Conservation (phyloP, 2,797 vertebrate genomes). For the Taenioides sp. region DNA sequence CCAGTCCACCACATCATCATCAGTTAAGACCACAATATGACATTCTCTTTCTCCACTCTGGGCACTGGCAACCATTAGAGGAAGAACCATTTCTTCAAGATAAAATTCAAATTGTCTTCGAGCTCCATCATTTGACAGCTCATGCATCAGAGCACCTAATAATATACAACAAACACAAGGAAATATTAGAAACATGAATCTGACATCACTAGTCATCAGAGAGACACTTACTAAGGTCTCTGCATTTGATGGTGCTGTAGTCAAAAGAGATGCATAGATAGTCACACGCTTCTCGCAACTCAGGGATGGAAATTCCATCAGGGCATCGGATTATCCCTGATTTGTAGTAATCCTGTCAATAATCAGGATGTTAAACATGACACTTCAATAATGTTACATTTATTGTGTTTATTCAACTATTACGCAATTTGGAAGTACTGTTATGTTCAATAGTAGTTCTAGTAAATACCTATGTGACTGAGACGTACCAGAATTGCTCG, state of each 20-base stretch:
- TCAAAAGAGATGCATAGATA: slow-evolving; percentile 99
- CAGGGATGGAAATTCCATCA: slow-evolving; percentile 98
- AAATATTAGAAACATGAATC: not conserved
- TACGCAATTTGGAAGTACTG: not conserved
- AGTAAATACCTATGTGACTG: slow-evolving; percentile 1
- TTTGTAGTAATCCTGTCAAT: slow-evolving; percentile 97
- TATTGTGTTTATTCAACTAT: not conserved
- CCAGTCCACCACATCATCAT: slow-evolving; percentile 98
- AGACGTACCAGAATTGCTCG: slow-evolving; percentile 93
- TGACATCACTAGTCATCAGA: not conserved
- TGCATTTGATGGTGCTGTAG: slow-evolving; percentile 99
- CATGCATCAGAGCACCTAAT: slow-evolving; percentile 97
- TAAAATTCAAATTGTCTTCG: slow-evolving; percentile 96
- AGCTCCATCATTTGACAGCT: slow-evolving; percentile 96
- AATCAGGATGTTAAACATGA: slow-evolving; percentile 35
- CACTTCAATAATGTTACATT: slow-evolving; percentile 23
- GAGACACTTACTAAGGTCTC: slow-evolving; percentile 95
- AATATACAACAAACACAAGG: slow-evolving; percentile 2
- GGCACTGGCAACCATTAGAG: slow-evolving; percentile 95
- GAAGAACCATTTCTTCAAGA: slow-evolving; percentile 97
- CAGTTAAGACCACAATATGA: slow-evolving; percentile 97
- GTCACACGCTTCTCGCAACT: slow-evolving; percentile 97
- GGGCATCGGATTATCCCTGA: slow-evolving; percentile 98
- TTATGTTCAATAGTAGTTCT: not conserved
- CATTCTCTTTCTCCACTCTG: slow-evolving; percentile 96